Base-by-base conservation (phyloP, 2,888 invertebrate species). In the Ectemnius continuus region DNA sequence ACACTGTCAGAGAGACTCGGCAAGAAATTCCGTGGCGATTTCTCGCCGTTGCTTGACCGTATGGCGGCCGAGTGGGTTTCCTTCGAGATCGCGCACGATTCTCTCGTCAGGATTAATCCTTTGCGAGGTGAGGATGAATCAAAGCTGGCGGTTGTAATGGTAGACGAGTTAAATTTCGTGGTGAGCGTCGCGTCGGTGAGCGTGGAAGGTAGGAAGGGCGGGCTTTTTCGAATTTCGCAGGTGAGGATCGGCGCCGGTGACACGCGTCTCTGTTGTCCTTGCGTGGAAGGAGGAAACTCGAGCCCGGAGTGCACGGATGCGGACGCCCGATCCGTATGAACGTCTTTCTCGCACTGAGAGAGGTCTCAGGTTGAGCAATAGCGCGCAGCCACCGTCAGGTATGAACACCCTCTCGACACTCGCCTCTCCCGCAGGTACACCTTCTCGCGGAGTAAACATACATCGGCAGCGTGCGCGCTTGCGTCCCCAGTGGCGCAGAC, bases 271-370 rank as follows among this genome's bases (percentile, higher is more conserved):
- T 36, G 20, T 16, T 59, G 6, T 61, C 5, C 36, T 57, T 70
- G 0, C 8, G 62, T 61, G 56, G 23, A 66, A 46, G 64, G 26
- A 65, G 20, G 62, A 67, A 70, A 57, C 47, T 78, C 72, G 61
- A 47, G 52, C 14, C 65, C 69, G 56, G 73, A 60, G 66, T 68
- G 57, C 81, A 76, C 76, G 67, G 71, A 80, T 73, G 52, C 72
- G 70, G 62, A 79, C 83, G 77, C 71, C 87, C 87, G 88, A 84
- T 79, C 87, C 80, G 88, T 79, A 75, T 82, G 87, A 88, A 86
- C 82, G 88, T 88, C 80, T 86, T 85, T 85, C 84, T 84, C 76
- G 83, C 79, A 88, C 88, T 88, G 88, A 85, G 71, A 72, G 77
- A 72, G 65, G 64, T 70, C 74, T 78, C 74, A 66, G 71, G 84